A percentile compares a stretch with the other conserved stretches of the same genome.
Conservation (phyloP, 2,113 vertebrate species). For the Rhodinocichla rosea region DNA sequence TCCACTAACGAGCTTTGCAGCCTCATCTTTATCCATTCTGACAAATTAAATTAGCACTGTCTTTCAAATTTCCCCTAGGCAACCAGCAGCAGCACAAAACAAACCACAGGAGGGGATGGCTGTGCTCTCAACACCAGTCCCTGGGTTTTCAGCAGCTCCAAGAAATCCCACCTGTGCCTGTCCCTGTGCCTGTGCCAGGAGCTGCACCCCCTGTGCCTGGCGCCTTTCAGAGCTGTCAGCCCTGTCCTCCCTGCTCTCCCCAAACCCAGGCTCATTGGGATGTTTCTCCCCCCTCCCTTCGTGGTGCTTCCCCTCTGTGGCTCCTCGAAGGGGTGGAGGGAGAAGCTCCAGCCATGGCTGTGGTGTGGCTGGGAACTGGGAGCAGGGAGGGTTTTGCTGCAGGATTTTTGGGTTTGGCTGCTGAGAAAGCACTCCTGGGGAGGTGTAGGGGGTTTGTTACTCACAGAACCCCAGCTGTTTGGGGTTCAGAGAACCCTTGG, state of each 20-base stretch:
- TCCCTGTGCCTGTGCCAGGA: neutral
- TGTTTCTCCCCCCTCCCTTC: neutral
- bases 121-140: neutral
- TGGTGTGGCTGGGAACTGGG: neutral
- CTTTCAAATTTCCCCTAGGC: constrained; percentile 44
- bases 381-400: neutral
- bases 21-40: constrained; percentile 67
- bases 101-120: neutral
- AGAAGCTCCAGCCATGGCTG: neutral
- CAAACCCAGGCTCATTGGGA: accelerated
- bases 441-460: neutral
- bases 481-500: neutral
- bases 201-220: neutral
- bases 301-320: neutral
- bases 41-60: constrained; percentile 74
- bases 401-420: neutral
- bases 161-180: neutral
- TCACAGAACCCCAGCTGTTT: neutral
- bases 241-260: neutral
- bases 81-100: constrained; percentile 17
- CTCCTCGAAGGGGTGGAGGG: neutral
- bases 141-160: neutral
- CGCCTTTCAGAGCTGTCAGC: neutral
- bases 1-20: constrained; percentile 54
- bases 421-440: neutral